Conservation (phyloP, 2,888 invertebrate genomes). For the Drosophila neonasuta region DNA sequence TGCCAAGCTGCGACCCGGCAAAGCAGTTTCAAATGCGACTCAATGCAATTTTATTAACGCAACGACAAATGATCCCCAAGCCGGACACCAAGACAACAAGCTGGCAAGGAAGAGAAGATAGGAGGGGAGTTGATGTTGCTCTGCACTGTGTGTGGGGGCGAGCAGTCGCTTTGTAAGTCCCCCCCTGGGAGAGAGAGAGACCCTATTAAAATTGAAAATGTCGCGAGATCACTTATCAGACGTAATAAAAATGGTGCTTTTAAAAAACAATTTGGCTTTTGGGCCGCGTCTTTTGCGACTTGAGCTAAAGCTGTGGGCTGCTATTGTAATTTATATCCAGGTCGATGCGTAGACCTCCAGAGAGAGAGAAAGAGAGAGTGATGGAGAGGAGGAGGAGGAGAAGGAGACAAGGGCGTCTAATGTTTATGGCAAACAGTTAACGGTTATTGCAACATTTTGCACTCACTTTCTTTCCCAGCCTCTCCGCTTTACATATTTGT, state of each 20-base stretch:
- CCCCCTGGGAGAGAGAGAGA: conserved; percentile 40
- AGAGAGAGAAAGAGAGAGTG: neutral
- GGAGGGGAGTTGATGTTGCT: conserved; percentile 27
- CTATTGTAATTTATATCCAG: conserved; percentile 70
- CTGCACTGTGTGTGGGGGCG: conserved; percentile 36
- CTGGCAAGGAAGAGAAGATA: conserved; percentile 5
- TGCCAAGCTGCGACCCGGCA: conserved; percentile 43
- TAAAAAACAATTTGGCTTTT: conserved; percentile 80
- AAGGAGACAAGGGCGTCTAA: conserved; percentile 36
- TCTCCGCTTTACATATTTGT: conserved; percentile 26
- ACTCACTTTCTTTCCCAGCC: conserved; percentile 27
- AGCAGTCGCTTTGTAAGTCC: conserved; percentile 47
- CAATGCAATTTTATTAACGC: conserved; percentile 81
- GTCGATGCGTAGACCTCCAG: conserved; percentile 50
- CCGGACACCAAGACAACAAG: conserved; percentile 33
- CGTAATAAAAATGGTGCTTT: conserved; percentile 79
- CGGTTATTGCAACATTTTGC: conserved; percentile 46
- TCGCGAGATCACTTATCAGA: conserved; percentile 78
- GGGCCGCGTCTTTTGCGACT: conserved; percentile 40
- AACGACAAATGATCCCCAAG: conserved; percentile 76
- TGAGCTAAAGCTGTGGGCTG: conserved; percentile 46
- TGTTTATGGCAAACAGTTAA: conserved; percentile 50
- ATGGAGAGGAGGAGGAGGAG: neutral
- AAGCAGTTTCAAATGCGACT: conserved; percentile 81
- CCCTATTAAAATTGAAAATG: conserved; percentile 80